Percentiles rank a stretch among this genome's conserved stretches.
phyloP scores from a whole-genome alignment of 2,797 vertebrate genomes.

The Synanceia verrucosa region DNA sequence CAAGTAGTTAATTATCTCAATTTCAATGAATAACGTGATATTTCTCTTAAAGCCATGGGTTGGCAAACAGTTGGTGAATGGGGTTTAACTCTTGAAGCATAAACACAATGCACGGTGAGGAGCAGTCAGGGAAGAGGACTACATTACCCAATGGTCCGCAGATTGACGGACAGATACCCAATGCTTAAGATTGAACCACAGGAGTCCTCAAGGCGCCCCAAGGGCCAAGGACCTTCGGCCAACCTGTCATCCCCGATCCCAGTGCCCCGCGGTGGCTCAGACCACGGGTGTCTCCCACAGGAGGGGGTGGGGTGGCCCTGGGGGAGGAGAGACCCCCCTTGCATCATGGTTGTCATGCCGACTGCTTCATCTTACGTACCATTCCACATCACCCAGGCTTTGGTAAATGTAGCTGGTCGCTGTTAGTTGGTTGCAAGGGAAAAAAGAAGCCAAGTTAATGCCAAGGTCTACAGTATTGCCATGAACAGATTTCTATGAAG shows the following conservation, averaged over 20 bases:
- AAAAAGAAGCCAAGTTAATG: slow-evolving; percentile 99
- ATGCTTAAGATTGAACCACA: slow-evolving; percentile 97
- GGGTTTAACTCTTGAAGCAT: slow-evolving; percentile 66
- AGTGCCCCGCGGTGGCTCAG: slow-evolving; percentile 97
- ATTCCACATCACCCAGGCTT: slow-evolving; percentile 99
- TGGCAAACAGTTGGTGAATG: slow-evolving; percentile 62
- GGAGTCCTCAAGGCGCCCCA: slow-evolving; percentile 97
- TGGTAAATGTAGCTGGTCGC: slow-evolving; percentile 99
- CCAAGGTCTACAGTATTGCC: slow-evolving; percentile 71
- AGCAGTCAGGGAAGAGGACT: slow-evolving; percentile 74
- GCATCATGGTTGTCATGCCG: slow-evolving; percentile 99
- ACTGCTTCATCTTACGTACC: slow-evolving; percentile 99
- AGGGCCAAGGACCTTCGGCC: slow-evolving; percentile 98
- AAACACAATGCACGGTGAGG: slow-evolving; percentile 73
- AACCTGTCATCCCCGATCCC: slow-evolving; percentile 99
- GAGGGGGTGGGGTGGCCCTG: slow-evolving; percentile 84
- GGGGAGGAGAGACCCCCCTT: slow-evolving; percentile 94
- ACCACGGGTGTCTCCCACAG: slow-evolving; percentile 99
- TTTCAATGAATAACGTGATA: slow-evolving; percentile 49
- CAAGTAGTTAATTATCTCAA: not conserved
- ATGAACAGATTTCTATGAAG: slow-evolving; percentile 72
- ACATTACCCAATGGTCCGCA: slow-evolving; percentile 87
- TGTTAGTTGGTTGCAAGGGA: slow-evolving; percentile 98
- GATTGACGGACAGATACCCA: slow-evolving; percentile 77
- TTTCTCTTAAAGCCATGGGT: slow-evolving; percentile 82